Evolutionary conservation across 1,140 invertebrate species (phyloP).

Genomic region (Eriocheir sinensis): DNA sequence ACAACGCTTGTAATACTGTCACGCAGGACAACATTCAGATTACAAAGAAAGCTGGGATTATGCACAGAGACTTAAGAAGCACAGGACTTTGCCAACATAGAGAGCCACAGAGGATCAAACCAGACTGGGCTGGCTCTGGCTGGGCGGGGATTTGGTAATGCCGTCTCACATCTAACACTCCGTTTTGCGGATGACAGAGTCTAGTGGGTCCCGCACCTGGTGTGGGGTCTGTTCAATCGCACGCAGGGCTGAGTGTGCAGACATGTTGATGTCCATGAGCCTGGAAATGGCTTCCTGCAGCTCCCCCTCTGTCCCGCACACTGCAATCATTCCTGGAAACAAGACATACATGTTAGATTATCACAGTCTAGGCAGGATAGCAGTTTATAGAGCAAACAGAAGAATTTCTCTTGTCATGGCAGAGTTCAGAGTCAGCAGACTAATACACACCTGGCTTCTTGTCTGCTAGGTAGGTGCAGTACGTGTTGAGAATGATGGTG

Average conservation of each 20-base stretch:
- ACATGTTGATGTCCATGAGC: conserved; percentile 87
- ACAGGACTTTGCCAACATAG: neutral
- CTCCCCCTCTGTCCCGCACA: conserved; percentile 85
- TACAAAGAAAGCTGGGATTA: neutral
- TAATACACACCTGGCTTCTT: conserved; percentile 85
- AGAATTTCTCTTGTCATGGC: too few species aligned
- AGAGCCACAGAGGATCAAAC: neutral
- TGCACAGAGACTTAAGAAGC: conserved; percentile 11
- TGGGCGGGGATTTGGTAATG: too few species aligned
- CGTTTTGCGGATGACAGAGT: conserved; percentile 79
- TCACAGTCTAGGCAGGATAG: too few species aligned
- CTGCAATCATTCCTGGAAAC: conserved; percentile 85
- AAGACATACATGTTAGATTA: too few species aligned
- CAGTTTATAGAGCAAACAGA: too few species aligned
- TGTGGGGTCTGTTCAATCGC: conserved; percentile 81
- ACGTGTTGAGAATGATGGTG: conserved; percentile 87
- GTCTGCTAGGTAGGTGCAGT: conserved; percentile 87
- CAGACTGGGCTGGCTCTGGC: neutral
- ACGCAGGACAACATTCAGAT: too few species aligned
- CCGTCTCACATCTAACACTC: conserved; percentile 80
- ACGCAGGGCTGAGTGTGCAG: conserved; percentile 85
- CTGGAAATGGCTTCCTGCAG: conserved; percentile 86
- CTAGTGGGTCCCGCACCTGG: conserved; percentile 71
- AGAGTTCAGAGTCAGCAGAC: neutral
- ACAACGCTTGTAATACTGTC: neutral